phyloP scores from a whole-genome alignment of 1,140 invertebrate genomes.

The Chironomus tepperi region DNA sequence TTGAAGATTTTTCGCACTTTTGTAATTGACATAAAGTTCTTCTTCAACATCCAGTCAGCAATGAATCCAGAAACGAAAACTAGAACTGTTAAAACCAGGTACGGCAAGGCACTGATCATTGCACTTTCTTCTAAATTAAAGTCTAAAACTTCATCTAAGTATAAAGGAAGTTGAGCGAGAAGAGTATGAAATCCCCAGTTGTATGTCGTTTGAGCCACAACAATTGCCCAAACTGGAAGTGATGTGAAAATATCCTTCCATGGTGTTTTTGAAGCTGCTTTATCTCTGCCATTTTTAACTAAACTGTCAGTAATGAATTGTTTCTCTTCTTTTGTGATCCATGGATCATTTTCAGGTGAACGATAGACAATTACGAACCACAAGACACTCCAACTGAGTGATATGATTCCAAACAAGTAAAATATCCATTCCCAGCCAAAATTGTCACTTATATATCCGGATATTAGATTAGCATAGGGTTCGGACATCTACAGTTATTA shows the following conservation, averaged over 20 bases:
- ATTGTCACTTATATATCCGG: conserved; percentile 53
- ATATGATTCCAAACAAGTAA: conserved; percentile 68
- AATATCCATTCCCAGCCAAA: conserved; percentile 76
- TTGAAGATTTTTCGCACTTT: conserved; percentile 59
- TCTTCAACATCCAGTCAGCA: conserved; percentile 48
- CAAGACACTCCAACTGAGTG: conserved; percentile 55
- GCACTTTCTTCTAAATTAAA: conserved; percentile 62
- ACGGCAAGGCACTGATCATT: conserved; percentile 64
- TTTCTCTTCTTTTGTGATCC: conserved; percentile 58
- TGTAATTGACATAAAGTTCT: conserved; percentile 40
- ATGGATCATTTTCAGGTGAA: conserved; percentile 59
- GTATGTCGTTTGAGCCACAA: conserved; percentile 53
- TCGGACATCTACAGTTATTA: too few species aligned
- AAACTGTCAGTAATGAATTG: conserved; percentile 45
- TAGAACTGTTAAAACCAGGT: conserved; percentile 56
- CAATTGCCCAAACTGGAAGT: conserved; percentile 53
- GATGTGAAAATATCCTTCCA: conserved; percentile 55
- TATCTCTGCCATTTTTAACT: neutral
- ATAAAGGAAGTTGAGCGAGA: conserved; percentile 62
- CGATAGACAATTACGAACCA: conserved; percentile 63
- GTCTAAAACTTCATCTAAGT: conserved; percentile 55
- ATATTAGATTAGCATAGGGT: conserved; percentile 58
- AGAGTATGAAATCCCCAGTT: conserved; percentile 60
- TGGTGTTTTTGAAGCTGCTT: conserved; percentile 37
- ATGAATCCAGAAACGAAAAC: conserved; percentile 48